Conservation (phyloP, 35 echinoderm and acorn worm genomes). For the Chiridota heheva region DNA sequence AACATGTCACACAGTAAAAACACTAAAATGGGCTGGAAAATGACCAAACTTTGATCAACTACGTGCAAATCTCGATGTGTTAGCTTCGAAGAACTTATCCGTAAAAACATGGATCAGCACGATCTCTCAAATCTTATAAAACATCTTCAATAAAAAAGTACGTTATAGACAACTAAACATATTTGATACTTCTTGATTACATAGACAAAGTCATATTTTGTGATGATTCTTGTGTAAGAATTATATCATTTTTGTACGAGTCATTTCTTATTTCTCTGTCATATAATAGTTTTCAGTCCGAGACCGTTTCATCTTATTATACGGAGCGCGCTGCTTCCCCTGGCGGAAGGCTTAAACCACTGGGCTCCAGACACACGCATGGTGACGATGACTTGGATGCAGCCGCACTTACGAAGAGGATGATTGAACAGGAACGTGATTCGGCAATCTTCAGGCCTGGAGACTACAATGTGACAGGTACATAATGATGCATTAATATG, state of each 20-base stretch:
- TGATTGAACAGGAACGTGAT: constrained; percentile 86
- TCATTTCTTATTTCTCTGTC: neutral
- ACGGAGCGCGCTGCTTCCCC: constrained; percentile 20
- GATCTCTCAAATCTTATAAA: too few species aligned
- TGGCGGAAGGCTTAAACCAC: neutral
- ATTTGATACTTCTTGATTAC: too few species aligned
- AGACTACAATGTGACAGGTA: constrained; percentile 91
- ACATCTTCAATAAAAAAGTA: too few species aligned
- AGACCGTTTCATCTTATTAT: constrained; percentile 67
- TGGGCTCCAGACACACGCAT: neutral
- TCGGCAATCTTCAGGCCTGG: constrained; percentile 87
- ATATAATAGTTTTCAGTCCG: constrained; percentile 41
- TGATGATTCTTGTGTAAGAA: neutral
- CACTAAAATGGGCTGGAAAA: too few species aligned
- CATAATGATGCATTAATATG: constrained; percentile 2
- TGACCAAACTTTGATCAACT: too few species aligned
- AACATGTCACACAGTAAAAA: too few species aligned
- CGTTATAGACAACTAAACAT: too few species aligned
- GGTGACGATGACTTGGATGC: constrained; percentile 23
- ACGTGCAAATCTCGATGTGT: too few species aligned
- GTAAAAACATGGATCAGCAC: too few species aligned
- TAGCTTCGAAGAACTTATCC: too few species aligned
- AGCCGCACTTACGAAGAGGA: constrained; percentile 60
- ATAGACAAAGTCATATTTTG: too few species aligned
- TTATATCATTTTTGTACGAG: neutral